Conservation (phyloP, 2,113 vertebrate species). For the Poeciliopsis occidentalis region DNA sequence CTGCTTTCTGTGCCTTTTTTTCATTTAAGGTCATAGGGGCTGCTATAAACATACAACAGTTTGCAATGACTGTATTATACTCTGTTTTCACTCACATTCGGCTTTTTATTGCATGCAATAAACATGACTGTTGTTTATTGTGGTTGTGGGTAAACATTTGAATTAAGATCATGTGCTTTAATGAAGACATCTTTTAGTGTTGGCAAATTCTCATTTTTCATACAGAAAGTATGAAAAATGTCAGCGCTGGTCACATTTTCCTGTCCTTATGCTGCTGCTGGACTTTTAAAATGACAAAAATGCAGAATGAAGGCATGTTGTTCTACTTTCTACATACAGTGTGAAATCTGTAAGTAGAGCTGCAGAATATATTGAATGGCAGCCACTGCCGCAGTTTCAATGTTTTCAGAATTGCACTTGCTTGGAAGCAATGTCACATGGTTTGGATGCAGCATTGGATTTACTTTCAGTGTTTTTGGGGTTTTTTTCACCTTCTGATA, state of each 20-base stretch:
- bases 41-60: constrained; percentile 60
- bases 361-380: too few relatives aligned
- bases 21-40: neutral
- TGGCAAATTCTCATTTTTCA: neutral
- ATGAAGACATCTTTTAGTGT: constrained; percentile 3
- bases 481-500: too few relatives aligned
- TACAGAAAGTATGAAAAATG: neutral
- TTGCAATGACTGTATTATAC: constrained; percentile 53
- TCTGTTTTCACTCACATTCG: constrained; percentile 65
- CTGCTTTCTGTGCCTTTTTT: neutral
- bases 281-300: too few relatives aligned
- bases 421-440: too few relatives aligned
- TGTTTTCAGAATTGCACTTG: too few relatives aligned
- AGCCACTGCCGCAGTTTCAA: too few relatives aligned
- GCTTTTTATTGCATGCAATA: constrained; percentile 63
- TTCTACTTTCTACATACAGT: too few relatives aligned
- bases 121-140: constrained; percentile 60
- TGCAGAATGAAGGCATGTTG: too few relatives aligned
- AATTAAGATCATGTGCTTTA: constrained; percentile 51
- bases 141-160: constrained; percentile 62
- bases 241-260: neutral
- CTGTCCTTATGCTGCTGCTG: too few relatives aligned
- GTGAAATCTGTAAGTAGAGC: too few relatives aligned
- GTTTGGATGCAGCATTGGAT: too few relatives aligned
- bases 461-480: too few relatives aligned